Evolutionary conservation across 2,888 invertebrate genomes (phyloP).

Genomic region (Pecten maximus): DNA sequence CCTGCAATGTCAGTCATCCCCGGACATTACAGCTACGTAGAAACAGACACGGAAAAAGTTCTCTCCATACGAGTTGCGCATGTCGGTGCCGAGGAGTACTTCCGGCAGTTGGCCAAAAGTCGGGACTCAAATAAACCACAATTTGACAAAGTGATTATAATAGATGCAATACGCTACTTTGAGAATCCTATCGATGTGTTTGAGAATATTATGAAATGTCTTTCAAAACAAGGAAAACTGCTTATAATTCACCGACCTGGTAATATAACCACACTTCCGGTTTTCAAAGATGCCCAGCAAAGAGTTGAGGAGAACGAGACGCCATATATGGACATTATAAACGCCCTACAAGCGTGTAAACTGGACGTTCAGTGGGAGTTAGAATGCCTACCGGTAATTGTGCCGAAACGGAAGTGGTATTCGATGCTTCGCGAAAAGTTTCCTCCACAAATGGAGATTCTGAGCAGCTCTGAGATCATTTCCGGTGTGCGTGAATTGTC

Average conservation of each 20-base stretch:
- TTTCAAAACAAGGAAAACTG: conserved; percentile 72
- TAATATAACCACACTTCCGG: conserved; percentile 76
- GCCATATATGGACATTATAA: conserved; percentile 76
- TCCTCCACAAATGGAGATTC: conserved; percentile 78
- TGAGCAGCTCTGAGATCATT: conserved; percentile 74
- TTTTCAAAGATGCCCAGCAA: conserved; percentile 74
- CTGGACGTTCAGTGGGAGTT: conserved; percentile 80
- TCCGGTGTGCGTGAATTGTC: conserved; percentile 78
- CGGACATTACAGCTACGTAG: conserved; percentile 78
- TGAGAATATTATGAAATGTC: conserved; percentile 72
- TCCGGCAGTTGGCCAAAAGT: conserved; percentile 63
- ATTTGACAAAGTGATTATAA: conserved; percentile 78
- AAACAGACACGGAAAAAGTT: conserved; percentile 72
- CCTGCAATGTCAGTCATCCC: conserved; percentile 77
- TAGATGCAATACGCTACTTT: conserved; percentile 77
- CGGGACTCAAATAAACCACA: conserved; percentile 61
- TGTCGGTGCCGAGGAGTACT: conserved; percentile 79
- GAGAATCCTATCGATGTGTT: conserved; percentile 73
- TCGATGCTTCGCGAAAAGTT: conserved; percentile 77
- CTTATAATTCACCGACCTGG: conserved; percentile 78
- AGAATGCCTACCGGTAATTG: conserved; percentile 76
- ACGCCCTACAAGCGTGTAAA: conserved; percentile 73
- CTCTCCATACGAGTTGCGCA: conserved; percentile 74
- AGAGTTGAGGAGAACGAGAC: conserved; percentile 75
- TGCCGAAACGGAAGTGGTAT: conserved; percentile 78